Percentiles rank a stretch among this genome's conserved stretches.
phyloP scores from a whole-genome alignment of 2,797 vertebrate species.

The Anguilla pacifica region DNA sequence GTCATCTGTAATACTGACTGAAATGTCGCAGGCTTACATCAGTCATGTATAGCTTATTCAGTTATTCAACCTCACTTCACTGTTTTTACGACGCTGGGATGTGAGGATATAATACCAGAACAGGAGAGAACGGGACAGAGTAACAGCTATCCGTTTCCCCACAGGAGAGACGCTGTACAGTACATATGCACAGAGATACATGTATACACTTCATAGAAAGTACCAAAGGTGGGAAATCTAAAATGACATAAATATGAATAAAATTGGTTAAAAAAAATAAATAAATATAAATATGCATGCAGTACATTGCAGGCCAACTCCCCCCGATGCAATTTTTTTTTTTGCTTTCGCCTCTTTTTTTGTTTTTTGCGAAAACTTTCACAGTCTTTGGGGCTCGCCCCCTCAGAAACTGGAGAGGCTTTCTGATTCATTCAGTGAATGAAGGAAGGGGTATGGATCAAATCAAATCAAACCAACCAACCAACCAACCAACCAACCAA shows the following conservation, averaged over 20 bases:
- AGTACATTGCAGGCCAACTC: constrained; percentile 44
- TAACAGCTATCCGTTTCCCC: neutral
- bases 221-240: constrained; percentile 17
- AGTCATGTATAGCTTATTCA: neutral
- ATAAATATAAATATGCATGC: constrained; percentile 47
- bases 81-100: neutral
- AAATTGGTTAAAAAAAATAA: constrained; percentile 3
- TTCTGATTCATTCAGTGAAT: constrained; percentile 32
- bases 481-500: neutral
- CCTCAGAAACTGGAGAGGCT: neutral
- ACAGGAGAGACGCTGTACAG: neutral
- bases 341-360: neutral
- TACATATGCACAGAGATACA: constrained; percentile 28
- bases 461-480: constrained; percentile 37
- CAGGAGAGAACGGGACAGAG: neutral
- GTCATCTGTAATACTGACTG: neutral
- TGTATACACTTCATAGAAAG: constrained; percentile 23
- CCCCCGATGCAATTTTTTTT: constrained; percentile 29
- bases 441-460: constrained; percentile 49
- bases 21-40: neutral
- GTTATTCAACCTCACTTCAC: neutral
- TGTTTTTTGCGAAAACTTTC: constrained; percentile 36
- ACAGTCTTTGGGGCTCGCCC: constrained; percentile 6
- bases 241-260: constrained; percentile 30
- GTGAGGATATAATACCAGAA: neutral